Percentiles rank a stretch among this genome's conserved stretches.
Conservation (phyloP, 2,888 invertebrate species). For the Steromphala cineraria region DNA sequence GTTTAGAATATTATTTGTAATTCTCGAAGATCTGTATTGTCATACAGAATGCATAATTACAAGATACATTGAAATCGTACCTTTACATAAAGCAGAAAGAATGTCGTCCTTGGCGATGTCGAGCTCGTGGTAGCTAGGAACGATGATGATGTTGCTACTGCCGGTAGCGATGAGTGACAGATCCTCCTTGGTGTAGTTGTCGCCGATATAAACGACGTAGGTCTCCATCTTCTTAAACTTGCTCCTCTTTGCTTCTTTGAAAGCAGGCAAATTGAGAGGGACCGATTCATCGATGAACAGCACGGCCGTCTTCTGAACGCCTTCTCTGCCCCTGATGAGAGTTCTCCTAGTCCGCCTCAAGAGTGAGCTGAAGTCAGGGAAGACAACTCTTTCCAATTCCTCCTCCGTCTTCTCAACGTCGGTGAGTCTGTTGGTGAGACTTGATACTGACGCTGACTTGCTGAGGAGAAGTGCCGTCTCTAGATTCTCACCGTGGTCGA, state of each 20-base stretch:
- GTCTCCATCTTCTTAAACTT: slow-evolving; percentile 32
- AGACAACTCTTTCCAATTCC: slow-evolving; percentile 10
- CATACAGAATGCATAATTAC: too few relatives aligned
- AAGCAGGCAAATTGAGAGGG: neutral
- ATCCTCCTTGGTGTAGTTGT: neutral
- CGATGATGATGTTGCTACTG: slow-evolving; percentile 25
- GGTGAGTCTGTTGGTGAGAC: neutral
- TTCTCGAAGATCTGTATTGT: too few relatives aligned
- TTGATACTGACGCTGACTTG: neutral
- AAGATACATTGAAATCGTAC: neutral
- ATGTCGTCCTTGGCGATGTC: slow-evolving; percentile 3
- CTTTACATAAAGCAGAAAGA: slow-evolving; percentile 26
- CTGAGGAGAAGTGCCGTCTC: slow-evolving; percentile 26
- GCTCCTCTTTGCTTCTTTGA: slow-evolving; percentile 23
- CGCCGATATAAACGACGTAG: slow-evolving; percentile 32
- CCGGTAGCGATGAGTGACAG: slow-evolving; percentile 22
- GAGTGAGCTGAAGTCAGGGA: slow-evolving; percentile 27
- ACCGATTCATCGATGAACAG: slow-evolving; percentile 31
- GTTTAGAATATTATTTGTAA: too few relatives aligned
- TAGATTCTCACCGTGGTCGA: slow-evolving; percentile 27
- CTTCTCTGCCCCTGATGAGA: neutral
- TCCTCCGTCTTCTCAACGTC: neutral
- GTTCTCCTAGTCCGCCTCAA: slow-evolving; percentile 23
- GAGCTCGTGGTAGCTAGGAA: slow-evolving; percentile 29
- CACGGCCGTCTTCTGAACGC: slow-evolving; percentile 30